Percentiles rank a stretch among this genome's conserved stretches.
Conservation (phyloP, 2,797 vertebrate genomes). For the Delichon dasypus region DNA sequence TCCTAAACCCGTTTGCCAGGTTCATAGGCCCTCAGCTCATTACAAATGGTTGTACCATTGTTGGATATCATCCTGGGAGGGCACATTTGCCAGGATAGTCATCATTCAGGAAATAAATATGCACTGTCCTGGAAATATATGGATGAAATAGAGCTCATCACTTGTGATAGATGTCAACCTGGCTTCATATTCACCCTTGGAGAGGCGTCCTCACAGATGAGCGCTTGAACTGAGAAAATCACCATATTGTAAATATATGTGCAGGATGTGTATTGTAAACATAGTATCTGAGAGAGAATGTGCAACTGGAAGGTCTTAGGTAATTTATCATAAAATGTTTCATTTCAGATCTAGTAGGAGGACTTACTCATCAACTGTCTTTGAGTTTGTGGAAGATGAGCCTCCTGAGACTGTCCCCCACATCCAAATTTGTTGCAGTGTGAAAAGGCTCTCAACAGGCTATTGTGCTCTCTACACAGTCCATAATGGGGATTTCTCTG, state of each 20-base stretch:
- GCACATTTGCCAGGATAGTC: constrained; percentile 28
- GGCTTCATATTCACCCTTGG: background rate
- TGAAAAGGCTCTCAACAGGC: background rate
- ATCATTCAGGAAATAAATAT: constrained; percentile 61
- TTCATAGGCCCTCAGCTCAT: background rate
- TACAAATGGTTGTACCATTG: constrained; percentile 21
- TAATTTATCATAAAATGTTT: background rate
- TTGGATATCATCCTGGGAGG: constrained; percentile 43
- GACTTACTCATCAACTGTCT: background rate
- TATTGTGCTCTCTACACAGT: background rate
- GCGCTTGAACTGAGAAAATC: background rate
- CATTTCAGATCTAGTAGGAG: background rate
- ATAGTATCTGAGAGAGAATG: background rate
- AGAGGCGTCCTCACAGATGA: background rate
- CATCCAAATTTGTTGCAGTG: background rate
- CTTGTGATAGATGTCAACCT: background rate
- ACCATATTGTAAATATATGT: background rate
- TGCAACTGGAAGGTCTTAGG: background rate
- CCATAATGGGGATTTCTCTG: background rate
- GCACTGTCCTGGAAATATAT: constrained; percentile 36
- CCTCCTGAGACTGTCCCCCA: background rate
- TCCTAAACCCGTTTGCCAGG: constrained; percentile 38
- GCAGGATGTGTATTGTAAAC: background rate
- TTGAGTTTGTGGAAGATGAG: background rate
- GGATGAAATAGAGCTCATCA: constrained; percentile 22